Conservation (phyloP, 2,113 vertebrate genomes). For the Lophochroa leadbeateri region DNA sequence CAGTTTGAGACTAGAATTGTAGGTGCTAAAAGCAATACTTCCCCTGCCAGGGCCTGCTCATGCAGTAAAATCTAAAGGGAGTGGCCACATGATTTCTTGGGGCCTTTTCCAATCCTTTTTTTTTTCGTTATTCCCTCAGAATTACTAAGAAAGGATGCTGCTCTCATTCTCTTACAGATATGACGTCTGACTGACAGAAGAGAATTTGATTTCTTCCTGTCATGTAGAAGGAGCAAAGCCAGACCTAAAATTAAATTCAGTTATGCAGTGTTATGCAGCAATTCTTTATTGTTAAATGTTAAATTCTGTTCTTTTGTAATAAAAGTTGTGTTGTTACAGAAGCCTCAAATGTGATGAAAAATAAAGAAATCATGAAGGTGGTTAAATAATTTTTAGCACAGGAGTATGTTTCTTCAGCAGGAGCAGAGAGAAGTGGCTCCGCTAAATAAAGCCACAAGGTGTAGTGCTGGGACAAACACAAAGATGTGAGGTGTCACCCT, state of each 20-base stretch:
- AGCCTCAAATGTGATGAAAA: background rate
- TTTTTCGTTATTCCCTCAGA: background rate
- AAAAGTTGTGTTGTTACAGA: background rate
- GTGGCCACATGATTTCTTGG: background rate
- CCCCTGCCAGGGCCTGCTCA: background rate
- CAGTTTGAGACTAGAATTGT: background rate
- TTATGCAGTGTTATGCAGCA: background rate
- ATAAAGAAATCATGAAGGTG: background rate
- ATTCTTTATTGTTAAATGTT: background rate
- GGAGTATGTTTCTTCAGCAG: background rate
- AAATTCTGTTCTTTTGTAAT: background rate
- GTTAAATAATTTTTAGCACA: background rate
- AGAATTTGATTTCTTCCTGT: background rate
- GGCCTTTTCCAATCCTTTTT: background rate
- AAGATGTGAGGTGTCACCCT: background rate
- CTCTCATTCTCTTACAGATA: background rate
- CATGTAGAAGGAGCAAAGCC: background rate
- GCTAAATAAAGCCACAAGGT: background rate
- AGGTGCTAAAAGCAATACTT: background rate
- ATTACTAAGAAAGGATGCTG: background rate
- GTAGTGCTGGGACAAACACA: background rate
- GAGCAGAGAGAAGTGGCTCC: background rate
- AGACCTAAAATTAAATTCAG: background rate
- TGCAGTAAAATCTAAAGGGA: background rate
- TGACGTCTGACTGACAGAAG: background rate